phyloP scores from a whole-genome alignment of 64 coral and sea anemone genomes.

The Montipora sp. region DNA sequence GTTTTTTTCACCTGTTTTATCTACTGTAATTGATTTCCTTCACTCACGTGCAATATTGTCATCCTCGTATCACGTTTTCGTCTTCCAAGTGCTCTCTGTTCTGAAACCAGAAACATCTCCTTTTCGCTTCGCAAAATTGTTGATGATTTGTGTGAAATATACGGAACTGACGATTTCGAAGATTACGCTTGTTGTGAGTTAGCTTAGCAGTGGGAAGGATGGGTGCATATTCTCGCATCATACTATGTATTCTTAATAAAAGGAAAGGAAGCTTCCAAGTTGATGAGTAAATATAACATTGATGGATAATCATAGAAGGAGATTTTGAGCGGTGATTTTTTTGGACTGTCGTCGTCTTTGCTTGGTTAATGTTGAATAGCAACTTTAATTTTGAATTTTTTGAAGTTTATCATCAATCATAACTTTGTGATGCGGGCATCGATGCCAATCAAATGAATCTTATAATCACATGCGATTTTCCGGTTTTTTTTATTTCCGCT shows the following conservation, averaged over 20 bases:
- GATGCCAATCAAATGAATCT: constrained; percentile 14
- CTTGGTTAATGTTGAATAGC: neutral
- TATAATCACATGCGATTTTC: neutral
- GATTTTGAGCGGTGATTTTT: constrained; percentile 14
- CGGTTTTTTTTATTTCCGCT: neutral
- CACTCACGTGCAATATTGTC: neutral
- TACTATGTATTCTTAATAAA: neutral
- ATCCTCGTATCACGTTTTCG: neutral
- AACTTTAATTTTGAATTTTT: neutral
- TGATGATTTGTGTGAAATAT: constrained; percentile 1
- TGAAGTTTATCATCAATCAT: neutral
- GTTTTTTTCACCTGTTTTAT: constrained; percentile 28
- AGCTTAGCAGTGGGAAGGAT: constrained; percentile 26
- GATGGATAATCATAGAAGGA: neutral
- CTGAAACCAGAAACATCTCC: neutral
- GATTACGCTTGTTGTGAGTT: constrained; percentile 31
- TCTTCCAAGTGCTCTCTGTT: neutral
- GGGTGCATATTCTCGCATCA: constrained; percentile 12
- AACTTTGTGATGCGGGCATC: neutral
- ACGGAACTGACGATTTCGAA: neutral
- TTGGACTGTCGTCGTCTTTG: neutral
- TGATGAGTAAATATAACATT: constrained; percentile 1
- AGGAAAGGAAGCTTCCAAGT: neutral
- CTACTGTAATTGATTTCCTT: constrained; percentile 34
- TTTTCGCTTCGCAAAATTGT: neutral